Evolutionary conservation across 2,113 vertebrate genomes (phyloP).

Genomic region (Penelope pileata): DNA sequence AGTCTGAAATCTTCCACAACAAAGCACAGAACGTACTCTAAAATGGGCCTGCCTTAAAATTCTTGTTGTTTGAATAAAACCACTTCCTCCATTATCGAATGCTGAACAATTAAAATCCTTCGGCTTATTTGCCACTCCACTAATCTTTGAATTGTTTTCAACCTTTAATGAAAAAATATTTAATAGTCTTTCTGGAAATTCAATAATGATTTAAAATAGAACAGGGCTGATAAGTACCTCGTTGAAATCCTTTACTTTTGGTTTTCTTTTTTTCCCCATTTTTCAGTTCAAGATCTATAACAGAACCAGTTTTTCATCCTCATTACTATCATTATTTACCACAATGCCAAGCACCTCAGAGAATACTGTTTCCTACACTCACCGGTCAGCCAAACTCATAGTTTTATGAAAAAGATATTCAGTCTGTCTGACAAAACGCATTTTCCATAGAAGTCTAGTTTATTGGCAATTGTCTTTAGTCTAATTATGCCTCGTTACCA

Average conservation of each 20-base stretch:
- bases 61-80: not conserved
- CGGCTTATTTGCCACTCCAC: not conserved
- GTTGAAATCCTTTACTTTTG: not conserved
- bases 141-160: not conserved
- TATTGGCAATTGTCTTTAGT: not conserved
- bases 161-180: not conserved
- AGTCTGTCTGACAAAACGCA: not conserved
- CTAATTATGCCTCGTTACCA: not conserved
- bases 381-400: not conserved
- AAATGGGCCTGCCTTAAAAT: not conserved
- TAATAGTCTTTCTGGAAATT: not conserved
- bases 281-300: not conserved
- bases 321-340: not conserved
- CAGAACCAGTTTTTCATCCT: not conserved
- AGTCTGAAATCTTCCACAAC: not conserved
- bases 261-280: not conserved
- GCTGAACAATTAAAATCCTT: not conserved
- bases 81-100: not conserved
- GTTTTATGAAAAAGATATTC: not conserved
- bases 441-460: not conserved
- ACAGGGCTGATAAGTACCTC: not conserved
- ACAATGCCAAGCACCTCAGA: not conserved
- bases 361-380: not conserved
- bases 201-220: not conserved
- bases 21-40: not conserved